phyloP scores from a whole-genome alignment of 2,888 invertebrate species.

The Drosophila testacea region DNA sequence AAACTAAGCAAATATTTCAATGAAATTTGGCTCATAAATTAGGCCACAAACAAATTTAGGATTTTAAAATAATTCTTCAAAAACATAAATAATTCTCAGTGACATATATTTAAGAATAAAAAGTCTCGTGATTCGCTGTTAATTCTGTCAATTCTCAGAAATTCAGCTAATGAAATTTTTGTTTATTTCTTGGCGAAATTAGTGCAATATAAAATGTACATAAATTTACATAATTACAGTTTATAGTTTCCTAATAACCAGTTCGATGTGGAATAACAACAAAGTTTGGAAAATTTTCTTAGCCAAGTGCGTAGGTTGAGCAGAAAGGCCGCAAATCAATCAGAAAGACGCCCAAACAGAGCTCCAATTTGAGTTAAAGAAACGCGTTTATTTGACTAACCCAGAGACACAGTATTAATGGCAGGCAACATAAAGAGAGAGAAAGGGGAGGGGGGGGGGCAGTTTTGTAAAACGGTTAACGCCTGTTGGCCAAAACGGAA shows the following conservation, averaged over 20 bases:
- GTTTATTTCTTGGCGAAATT: slow-evolving; percentile 4
- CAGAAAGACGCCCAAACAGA: slow-evolving; percentile 56
- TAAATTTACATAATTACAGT: slow-evolving; percentile 34
- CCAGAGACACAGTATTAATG: slow-evolving; percentile 47
- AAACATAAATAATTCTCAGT: slow-evolving; percentile 22
- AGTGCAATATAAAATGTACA: slow-evolving; percentile 18
- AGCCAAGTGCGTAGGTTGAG: slow-evolving; percentile 42
- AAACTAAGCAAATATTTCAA: slow-evolving; percentile 37
- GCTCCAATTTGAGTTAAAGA: slow-evolving; percentile 17
- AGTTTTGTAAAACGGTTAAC: slow-evolving; percentile 37
- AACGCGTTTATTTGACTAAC: slow-evolving; percentile 45
- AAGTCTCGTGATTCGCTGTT: slow-evolving; percentile 38
- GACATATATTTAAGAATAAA: background rate
- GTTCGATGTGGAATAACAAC: slow-evolving; percentile 17
- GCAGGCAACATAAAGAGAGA: background rate
- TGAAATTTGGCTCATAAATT: slow-evolving; percentile 42
- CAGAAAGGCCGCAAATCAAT: slow-evolving; percentile 48
- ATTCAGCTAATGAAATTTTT: slow-evolving; percentile 22
- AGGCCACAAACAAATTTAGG: slow-evolving; percentile 14
- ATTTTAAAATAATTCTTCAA: background rate
- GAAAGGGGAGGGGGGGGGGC: background rate
- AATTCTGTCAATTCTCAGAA: slow-evolving; percentile 39
- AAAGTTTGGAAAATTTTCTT: slow-evolving; percentile 34
- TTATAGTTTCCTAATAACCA: slow-evolving; percentile 24
- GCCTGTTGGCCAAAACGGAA: slow-evolving; percentile 68